Evolutionary conservation across 2,113 vertebrate genomes (phyloP).

Genomic region (Phycodurus eques): DNA sequence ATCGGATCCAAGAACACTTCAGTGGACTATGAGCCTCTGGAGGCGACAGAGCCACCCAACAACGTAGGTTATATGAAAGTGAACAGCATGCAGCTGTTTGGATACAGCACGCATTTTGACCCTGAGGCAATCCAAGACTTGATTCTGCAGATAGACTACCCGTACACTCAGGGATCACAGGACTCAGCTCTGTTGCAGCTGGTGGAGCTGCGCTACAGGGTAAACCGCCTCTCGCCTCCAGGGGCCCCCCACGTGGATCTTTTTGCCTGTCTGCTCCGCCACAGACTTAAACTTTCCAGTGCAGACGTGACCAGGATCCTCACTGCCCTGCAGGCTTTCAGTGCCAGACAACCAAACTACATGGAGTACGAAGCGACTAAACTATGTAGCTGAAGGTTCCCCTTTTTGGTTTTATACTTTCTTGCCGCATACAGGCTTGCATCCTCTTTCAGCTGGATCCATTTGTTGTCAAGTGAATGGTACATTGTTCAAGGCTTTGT

Average conservation of each 20-base stretch:
- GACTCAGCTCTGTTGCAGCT: conserved; percentile 93
- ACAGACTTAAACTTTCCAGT: conserved; percentile 91
- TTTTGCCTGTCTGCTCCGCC: conserved; percentile 92
- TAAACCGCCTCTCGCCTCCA: conserved; percentile 92
- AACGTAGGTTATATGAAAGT: conserved; percentile 94
- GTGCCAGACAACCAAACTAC: conserved; percentile 81
- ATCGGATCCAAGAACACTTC: conserved; percentile 72
- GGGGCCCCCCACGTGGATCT: conserved; percentile 87
- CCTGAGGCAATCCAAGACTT: conserved; percentile 93
- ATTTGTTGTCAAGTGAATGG: conserved; percentile 58
- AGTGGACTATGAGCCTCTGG: conserved; percentile 80
- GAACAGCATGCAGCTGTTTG: conserved; percentile 92
- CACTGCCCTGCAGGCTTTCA: conserved; percentile 86
- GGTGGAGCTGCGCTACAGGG: conserved; percentile 89
- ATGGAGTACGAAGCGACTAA: conserved; percentile 87
- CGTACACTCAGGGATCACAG: conserved; percentile 94
- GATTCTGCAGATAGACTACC: conserved; percentile 95
- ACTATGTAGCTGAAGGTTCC: conserved; percentile 86
- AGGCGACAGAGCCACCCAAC: conserved; percentile 81
- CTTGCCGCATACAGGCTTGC: conserved; percentile 36
- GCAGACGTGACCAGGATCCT: conserved; percentile 93
- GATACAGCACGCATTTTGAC: conserved; percentile 96
- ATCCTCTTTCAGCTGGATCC: conserved; percentile 46
- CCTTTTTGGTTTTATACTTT: conserved; percentile 51
- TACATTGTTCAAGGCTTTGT: conserved; percentile 53